Conservation (phyloP, 2,113 vertebrate genomes). For the Ardeotis arabs region DNA sequence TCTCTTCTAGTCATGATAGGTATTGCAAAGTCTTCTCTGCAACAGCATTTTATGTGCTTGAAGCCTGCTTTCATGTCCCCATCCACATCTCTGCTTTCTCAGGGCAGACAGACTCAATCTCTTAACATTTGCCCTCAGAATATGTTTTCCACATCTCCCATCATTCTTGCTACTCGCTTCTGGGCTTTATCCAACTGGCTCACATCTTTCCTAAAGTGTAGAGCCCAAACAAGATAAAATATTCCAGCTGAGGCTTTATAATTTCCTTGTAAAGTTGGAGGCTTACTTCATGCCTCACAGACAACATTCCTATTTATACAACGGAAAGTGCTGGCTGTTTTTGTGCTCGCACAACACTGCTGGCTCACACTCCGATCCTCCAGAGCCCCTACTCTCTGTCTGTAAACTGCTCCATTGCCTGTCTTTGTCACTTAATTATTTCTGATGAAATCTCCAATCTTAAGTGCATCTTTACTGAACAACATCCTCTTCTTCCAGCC, state of each 20-base stretch:
- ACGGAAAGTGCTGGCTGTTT: slow-evolving; percentile 24
- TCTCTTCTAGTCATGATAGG: not conserved
- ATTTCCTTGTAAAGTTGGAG: slow-evolving; percentile 38
- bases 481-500: not conserved
- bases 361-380: not conserved
- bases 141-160: not conserved
- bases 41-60: not conserved
- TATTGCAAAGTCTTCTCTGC: not conserved
- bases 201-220: not conserved
- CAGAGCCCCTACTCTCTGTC: not conserved
- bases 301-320: slow-evolving; percentile 23
- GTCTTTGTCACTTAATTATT: slow-evolving; percentile 23
- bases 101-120: not conserved
- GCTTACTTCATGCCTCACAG: slow-evolving; percentile 23
- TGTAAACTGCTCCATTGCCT: slow-evolving; percentile 25
- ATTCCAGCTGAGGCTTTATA: slow-evolving; percentile 48
- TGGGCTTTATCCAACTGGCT: slow-evolving; percentile 15
- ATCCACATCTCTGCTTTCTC: not conserved
- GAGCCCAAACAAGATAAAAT: slow-evolving; percentile 43
- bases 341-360: slow-evolving; percentile 9
- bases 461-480: not conserved
- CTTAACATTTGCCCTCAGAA: not conserved
- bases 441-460: not conserved
- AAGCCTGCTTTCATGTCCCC: not conserved
- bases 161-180: not conserved